Conservation (phyloP, 1,140 invertebrate genomes). For the Lerema accius region DNA sequence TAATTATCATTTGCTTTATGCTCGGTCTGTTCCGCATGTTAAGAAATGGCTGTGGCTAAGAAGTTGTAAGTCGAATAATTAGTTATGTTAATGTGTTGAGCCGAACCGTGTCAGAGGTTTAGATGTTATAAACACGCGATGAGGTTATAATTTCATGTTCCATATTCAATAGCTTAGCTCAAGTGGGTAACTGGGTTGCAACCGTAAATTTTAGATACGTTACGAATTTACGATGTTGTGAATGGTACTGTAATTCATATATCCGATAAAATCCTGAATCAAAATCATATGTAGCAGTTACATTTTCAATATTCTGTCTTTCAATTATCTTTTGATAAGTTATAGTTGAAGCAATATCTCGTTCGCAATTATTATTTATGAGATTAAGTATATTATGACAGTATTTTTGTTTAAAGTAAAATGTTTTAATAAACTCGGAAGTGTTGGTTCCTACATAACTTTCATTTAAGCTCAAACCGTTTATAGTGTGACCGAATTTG, state of each 20-base stretch:
- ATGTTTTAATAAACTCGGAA: too few species aligned
- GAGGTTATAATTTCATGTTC: background rate
- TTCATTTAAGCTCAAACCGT: conserved; percentile 5
- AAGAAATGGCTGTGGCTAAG: background rate
- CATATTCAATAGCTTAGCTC: background rate
- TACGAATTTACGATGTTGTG: too few species aligned
- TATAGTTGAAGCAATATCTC: too few species aligned
- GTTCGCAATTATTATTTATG: too few species aligned
- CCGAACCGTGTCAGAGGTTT: background rate
- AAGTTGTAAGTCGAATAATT: conserved; percentile 1
- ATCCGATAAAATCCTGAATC: too few species aligned
- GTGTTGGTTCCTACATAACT: background rate
- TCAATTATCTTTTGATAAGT: too few species aligned
- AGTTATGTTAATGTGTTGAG: background rate
- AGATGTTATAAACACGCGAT: background rate
- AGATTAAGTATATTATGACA: too few species aligned
- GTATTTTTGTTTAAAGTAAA: too few species aligned
- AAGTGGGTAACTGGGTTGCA: background rate
- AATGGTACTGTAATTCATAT: too few species aligned
- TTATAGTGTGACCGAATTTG: conserved; percentile 24
- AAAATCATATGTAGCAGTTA: too few species aligned
- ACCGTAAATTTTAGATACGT: too few species aligned
- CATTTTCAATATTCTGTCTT: too few species aligned
- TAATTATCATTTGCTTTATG: conserved; percentile 4
- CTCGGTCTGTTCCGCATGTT: conserved; percentile 3